A percentile compares a stretch with the other conserved stretches of the same genome.
phyloP scores from a whole-genome alignment of 23 tunicate species.

The Ascidia mentula region DNA sequence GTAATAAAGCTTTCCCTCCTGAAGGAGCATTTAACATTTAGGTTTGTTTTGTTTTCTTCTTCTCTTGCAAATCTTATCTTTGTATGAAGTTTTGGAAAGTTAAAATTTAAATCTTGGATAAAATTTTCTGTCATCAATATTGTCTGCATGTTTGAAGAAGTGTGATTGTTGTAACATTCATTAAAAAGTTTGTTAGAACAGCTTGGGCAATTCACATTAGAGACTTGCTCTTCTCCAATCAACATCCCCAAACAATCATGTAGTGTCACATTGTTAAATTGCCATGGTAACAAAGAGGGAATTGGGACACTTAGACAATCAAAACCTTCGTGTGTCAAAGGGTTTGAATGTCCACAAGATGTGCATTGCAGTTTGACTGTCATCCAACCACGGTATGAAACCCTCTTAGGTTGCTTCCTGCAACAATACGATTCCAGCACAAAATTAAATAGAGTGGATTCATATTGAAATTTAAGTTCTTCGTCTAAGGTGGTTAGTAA shows the following conservation, averaged over 20 bases:
- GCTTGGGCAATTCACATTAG: conserved; percentile 43
- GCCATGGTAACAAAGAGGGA: not conserved
- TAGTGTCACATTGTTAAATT: conserved; percentile 12
- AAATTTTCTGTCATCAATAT: too few species aligned
- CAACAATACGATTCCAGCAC: not conserved
- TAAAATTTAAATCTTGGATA: too few species aligned
- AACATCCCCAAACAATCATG: conserved; percentile 45
- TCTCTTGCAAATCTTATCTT: not conserved
- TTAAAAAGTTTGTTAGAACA: conserved; percentile 8
- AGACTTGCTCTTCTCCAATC: conserved; percentile 55
- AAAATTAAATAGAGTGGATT: not conserved
- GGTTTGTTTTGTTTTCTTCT: not conserved
- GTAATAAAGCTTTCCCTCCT: conserved; percentile 22
- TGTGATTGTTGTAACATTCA: not conserved
- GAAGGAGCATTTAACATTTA: conserved; percentile 17
- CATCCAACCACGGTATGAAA: conserved; percentile 44
- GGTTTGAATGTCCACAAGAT: conserved; percentile 53
- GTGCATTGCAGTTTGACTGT: conserved; percentile 46
- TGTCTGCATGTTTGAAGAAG: not conserved
- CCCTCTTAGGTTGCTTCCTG: not conserved
- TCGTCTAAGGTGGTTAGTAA: conserved; percentile 58
- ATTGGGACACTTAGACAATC: conserved; percentile 77
- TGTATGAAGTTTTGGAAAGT: not conserved
- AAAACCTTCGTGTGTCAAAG: conserved; percentile 67
- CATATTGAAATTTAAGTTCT: conserved; percentile 22